These are phyloP conservation scores for Torymus auratus DNA, from an alignment of 2,888 invertebrate species.

Conservation along the genomic window DNA sequence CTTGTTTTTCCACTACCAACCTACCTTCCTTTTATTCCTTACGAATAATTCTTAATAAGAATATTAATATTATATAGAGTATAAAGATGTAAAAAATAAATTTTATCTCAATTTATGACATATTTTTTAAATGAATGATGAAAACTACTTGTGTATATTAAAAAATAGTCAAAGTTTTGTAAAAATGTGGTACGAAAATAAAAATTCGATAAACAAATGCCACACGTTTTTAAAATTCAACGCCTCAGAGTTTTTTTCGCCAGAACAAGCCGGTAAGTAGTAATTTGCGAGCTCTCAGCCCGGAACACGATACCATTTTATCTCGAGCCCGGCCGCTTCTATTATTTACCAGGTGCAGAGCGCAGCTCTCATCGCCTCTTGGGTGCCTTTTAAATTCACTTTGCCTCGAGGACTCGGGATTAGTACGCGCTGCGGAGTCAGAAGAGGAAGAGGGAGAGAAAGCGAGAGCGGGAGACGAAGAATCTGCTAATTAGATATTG, in stretches of 20 bases:
- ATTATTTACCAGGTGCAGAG: constrained; percentile 29
- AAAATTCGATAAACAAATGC: too few species aligned
- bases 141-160: too few species aligned
- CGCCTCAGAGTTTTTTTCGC: neutral
- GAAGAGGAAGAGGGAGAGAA: neutral
- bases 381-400: constrained; percentile 33
- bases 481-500: constrained; percentile 32
- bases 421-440: neutral
- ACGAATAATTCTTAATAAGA: too few species aligned
- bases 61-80: too few species aligned
- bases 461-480: neutral
- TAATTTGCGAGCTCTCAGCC: constrained; percentile 9
- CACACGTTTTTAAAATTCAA: neutral
- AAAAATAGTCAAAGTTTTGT: too few species aligned
- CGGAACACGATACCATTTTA: constrained; percentile 9
- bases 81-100: too few species aligned
- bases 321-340: constrained; percentile 1
- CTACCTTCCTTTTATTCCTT: neutral
- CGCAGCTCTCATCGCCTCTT: constrained; percentile 18
- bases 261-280: constrained; percentile 8
- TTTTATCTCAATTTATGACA: too few species aligned
- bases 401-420: constrained; percentile 15
- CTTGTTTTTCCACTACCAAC: constrained; percentile 16
- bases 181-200: too few species aligned
- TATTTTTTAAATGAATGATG: too few species aligned